phyloP scores from a whole-genome alignment of 1,140 invertebrate species.

The Euschistus heros region DNA sequence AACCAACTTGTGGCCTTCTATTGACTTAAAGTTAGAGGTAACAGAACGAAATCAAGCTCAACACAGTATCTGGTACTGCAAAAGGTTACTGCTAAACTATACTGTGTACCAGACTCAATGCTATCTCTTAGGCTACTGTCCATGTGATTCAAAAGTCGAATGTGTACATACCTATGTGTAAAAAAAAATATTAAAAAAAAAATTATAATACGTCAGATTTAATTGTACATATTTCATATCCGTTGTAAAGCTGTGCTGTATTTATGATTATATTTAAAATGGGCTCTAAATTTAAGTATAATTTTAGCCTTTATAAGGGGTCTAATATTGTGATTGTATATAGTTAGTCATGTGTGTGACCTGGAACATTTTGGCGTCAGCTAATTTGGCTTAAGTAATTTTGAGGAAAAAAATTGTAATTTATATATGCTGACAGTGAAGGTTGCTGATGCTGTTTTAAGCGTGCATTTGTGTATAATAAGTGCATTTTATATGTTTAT shows the following conservation, averaged over 20 bases:
- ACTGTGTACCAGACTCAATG: not conserved
- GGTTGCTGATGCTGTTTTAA: not conserved
- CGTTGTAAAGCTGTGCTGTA: not conserved
- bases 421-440: not conserved
- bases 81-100: not conserved
- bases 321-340: conserved; percentile 1
- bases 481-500: not conserved
- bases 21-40: conserved; percentile 1
- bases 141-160: not conserved
- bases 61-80: not conserved
- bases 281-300: not conserved
- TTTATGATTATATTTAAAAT: not conserved
- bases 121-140: conserved; percentile 5
- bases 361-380: not conserved
- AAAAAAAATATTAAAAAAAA: not conserved
- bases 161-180: conserved; percentile 1
- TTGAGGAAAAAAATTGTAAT: not conserved
- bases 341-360: not conserved
- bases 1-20: conserved; percentile 12
- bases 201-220: not conserved
- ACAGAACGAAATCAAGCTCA: not conserved
- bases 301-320: not conserved
- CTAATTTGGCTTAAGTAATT: not conserved
- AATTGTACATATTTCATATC: not conserved
- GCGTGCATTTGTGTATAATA: not conserved